phyloP scores from a whole-genome alignment of 2,113 vertebrate genomes.

The Aphyosemion australe region DNA sequence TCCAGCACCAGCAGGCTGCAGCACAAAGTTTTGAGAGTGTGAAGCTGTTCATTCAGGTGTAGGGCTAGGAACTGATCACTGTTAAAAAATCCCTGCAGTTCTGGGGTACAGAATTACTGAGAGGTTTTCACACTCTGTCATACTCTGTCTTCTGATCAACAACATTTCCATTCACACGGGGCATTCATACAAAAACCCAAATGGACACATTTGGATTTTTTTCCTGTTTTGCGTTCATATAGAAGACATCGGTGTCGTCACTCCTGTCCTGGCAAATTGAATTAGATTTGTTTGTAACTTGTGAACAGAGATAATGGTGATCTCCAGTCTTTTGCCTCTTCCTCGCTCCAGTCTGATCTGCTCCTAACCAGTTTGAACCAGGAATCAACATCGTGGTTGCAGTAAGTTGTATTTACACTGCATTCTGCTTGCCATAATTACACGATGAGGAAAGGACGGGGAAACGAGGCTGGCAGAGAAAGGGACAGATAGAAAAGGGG shows the following conservation, averaged over 20 bases:
- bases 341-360: conserved; percentile 10
- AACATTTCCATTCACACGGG: conserved; percentile 17
- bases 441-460: conserved; percentile 30
- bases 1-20: conserved; percentile 53
- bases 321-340: conserved; percentile 12
- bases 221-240: conserved; percentile 17
- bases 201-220: conserved; percentile 2
- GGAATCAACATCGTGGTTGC: conserved; percentile 45
- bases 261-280: background rate
- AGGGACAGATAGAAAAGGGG: background rate
- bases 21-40: conserved; percentile 56
- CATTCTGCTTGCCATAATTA: conserved; percentile 69
- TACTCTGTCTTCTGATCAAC: conserved; percentile 17
- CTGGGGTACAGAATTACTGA: conserved; percentile 3
- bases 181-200: conserved; percentile 16
- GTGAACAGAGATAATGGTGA: background rate
- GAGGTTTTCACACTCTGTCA: conserved; percentile 24
- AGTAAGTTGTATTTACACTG: conserved; percentile 57
- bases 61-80: conserved; percentile 10
- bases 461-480: background rate
- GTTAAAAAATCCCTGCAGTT: conserved; percentile 24
- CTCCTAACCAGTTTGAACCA: conserved; percentile 54
- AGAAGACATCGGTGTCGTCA: conserved; percentile 1
- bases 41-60: conserved; percentile 39
- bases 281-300: conserved; percentile 31